Percentiles rank a stretch among this genome's conserved stretches.
These are phyloP conservation scores for Scotopteryx bipunctaria DNA, from an alignment of 2,888 invertebrate genomes.

Conservation along the genomic window DNA sequence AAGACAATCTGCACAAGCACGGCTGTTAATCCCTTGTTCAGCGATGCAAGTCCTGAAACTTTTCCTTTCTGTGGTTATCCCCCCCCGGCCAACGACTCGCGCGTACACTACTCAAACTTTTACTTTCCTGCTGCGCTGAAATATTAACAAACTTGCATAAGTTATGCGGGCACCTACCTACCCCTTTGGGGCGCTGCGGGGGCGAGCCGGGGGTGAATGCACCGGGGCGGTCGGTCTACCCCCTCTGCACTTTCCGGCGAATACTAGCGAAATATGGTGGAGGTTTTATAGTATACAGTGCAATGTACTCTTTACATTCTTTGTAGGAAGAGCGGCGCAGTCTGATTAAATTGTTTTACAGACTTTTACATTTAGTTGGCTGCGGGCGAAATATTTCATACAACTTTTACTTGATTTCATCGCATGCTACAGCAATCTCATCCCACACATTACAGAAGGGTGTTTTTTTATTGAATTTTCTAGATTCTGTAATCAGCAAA, in stretches of 20 bases:
- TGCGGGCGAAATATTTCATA: constrained; percentile 12
- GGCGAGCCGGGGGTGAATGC: constrained; percentile 61
- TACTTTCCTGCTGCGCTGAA: constrained; percentile 74
- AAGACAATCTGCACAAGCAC: too few relatives aligned
- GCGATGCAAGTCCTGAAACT: constrained; percentile 24
- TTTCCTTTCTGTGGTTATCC: constrained; percentile 25
- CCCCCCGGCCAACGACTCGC: constrained; percentile 8
- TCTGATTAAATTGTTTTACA: constrained; percentile 34
- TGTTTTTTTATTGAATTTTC: neutral
- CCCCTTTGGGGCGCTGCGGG: constrained; percentile 31
- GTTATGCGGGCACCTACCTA: constrained; percentile 49
- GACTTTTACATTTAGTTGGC: constrained; percentile 23
- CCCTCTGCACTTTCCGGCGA: constrained; percentile 42
- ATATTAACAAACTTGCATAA: constrained; percentile 80
- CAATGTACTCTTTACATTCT: constrained; percentile 51
- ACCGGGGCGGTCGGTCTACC: constrained; percentile 44
- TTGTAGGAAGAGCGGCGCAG: constrained; percentile 44
- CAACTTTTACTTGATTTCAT: neutral
- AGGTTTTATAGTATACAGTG: constrained; percentile 47
- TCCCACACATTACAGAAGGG: neutral
- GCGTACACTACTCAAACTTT: constrained; percentile 52
- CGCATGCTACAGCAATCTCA: neutral
- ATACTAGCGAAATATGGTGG: constrained; percentile 45
- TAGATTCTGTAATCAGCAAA: too few relatives aligned
- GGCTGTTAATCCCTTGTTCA: too few relatives aligned